Base-by-base conservation (phyloP, 2,113 vertebrate species). In the Vicugna pacos region DNA sequence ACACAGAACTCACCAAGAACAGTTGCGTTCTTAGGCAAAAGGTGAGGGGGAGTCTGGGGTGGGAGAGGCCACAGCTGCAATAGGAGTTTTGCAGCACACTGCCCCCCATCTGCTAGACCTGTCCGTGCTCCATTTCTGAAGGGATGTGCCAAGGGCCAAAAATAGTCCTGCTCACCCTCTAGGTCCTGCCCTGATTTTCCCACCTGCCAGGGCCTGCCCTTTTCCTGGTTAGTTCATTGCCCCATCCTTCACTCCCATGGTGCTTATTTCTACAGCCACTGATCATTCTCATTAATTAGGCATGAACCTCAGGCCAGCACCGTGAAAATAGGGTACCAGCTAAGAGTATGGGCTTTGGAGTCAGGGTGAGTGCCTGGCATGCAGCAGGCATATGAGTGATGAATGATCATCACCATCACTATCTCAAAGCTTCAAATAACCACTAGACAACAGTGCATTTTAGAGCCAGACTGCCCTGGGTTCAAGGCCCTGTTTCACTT, bases 311-410 rank as follows among this genome's bases (percentile, higher is more conserved):
- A 92, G 50, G 86, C 56, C 54, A 72, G 56, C 3, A 22, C 65
- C 14, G 14, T n/a, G 60, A 54, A 65, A 58, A 14, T 4, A 46
- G 38, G 28, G n/a, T 22, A 8, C 38, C 16, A 24, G 77, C 58
- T 84, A 48, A 76, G 32, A 46, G n/a, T 4, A 6, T 54, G 83
- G 86, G 65, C 65, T 79, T 28, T 56, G 84, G 69, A 89, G 70
- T 84, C 48, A 32, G 38, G 60, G 35, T 58, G 24, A 2, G 60
- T 30, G 42, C 35, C 86, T 83, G 69, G 80, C 32, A 24, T 54
- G 10, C 15, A 6, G 26, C 10, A 42, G 75, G 46, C 48, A 54
- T 8, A 8, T 0, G 26, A 28, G 6, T 0, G 26, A 28, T 9
- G 58, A 75, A 35, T 13, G 46, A 11, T 62, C 56, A 28, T 38